phyloP scores from a whole-genome alignment of 2,797 vertebrate species.

The Psittacula echo region DNA sequence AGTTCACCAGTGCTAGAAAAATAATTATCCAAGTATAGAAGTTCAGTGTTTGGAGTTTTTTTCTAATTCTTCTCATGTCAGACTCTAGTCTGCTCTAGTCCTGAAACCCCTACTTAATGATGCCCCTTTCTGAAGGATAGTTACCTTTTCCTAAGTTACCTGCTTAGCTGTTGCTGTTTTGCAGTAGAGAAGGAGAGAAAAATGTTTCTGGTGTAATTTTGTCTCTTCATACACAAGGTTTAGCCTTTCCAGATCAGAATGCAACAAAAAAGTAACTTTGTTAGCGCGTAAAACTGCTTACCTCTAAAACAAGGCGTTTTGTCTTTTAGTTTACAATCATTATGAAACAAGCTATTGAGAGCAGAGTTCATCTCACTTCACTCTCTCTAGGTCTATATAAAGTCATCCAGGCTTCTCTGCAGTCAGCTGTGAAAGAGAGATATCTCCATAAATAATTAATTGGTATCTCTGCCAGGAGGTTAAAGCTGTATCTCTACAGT shows the following conservation, averaged over 20 bases:
- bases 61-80: neutral
- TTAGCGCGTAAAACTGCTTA: neutral
- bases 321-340: neutral
- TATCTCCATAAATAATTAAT: neutral
- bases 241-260: neutral
- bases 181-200: neutral
- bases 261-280: neutral
- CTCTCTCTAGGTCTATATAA: neutral
- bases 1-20: neutral
- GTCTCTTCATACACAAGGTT: neutral
- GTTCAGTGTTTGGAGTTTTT: neutral
- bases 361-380: neutral
- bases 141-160: neutral
- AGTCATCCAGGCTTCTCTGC: neutral
- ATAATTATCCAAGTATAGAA: neutral
- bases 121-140: neutral
- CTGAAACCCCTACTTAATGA: neutral
- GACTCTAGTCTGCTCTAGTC: neutral
- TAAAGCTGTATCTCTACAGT: neutral
- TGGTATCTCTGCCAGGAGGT: neutral
- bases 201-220: neutral
- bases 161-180: neutral
- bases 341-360: neutral
- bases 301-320: neutral
- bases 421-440: neutral